phyloP scores from a whole-genome alignment of 2,797 vertebrate species.

The Mastacembelus armatus region DNA sequence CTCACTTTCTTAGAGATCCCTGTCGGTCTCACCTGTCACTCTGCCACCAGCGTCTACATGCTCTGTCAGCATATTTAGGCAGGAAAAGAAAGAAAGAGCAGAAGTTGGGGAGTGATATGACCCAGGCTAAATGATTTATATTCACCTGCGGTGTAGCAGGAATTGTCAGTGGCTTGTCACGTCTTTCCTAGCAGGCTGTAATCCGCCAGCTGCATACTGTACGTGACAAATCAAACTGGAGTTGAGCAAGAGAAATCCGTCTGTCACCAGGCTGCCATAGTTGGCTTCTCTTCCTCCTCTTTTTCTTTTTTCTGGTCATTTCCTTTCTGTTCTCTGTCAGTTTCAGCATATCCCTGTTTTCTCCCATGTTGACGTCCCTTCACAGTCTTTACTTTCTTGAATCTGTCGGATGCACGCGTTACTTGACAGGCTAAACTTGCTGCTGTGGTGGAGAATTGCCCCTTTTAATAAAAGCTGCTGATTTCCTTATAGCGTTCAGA shows the following conservation, averaged over 20 bases:
- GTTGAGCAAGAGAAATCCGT: slow-evolving; percentile 22
- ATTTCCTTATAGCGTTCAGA: slow-evolving; percentile 42
- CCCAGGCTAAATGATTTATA: slow-evolving; percentile 45
- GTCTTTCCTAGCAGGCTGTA: slow-evolving; percentile 22
- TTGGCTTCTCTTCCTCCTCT: not conserved
- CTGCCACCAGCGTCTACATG: not conserved
- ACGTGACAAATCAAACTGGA: slow-evolving; percentile 7
- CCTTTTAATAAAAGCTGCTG: slow-evolving; percentile 48
- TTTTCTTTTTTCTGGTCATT: not conserved
- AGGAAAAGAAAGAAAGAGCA: not conserved
- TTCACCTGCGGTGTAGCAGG: slow-evolving; percentile 40
- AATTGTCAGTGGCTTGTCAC: slow-evolving; percentile 34
- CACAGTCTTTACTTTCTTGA: slow-evolving; percentile 25
- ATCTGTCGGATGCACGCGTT: slow-evolving; percentile 25
- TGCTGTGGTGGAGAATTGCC: slow-evolving; percentile 40
- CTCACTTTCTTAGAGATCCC: slow-evolving; percentile 23
- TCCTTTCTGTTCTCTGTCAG: not conserved
- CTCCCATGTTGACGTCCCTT: slow-evolving; percentile 26
- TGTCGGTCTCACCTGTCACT: slow-evolving; percentile 44
- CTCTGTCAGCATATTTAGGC: slow-evolving; percentile 50
- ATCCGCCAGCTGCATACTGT: slow-evolving; percentile 42
- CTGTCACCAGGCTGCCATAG: slow-evolving; percentile 30
- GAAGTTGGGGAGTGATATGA: slow-evolving; percentile 34
- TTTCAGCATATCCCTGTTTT: not conserved
- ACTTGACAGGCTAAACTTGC: slow-evolving; percentile 45